phyloP scores from a whole-genome alignment of 1,140 invertebrate species.

The Cardiocondyla obscurior region DNA sequence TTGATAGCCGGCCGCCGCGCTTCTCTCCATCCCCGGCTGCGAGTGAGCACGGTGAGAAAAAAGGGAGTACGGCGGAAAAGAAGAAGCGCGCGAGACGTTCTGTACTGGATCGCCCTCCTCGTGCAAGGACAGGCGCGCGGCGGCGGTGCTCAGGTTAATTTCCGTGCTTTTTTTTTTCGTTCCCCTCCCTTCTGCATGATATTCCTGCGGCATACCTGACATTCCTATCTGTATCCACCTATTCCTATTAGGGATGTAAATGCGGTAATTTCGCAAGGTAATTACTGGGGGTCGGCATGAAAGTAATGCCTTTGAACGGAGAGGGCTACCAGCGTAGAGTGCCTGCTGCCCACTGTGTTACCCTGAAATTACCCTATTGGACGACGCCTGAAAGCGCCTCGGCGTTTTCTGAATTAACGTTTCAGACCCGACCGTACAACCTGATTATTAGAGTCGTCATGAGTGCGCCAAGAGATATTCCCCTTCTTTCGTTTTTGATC shows the following conservation, averaged over 20 bases:
- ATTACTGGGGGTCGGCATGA: conserved; percentile 73
- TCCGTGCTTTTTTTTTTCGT: conserved; percentile 45
- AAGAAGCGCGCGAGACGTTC: conserved; percentile 41
- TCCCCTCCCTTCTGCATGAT: conserved; percentile 60
- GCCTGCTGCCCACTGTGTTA: conserved; percentile 64
- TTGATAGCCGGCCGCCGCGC: conserved; percentile 57
- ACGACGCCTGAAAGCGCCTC: conserved; percentile 64
- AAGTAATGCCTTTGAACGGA: conserved; percentile 75
- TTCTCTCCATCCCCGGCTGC: conserved; percentile 7
- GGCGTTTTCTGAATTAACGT: conserved; percentile 66
- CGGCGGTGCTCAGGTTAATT: conserved; percentile 71
- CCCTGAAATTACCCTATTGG: conserved; percentile 71
- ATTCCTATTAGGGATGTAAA: conserved; percentile 80
- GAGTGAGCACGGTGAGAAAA: conserved; percentile 32
- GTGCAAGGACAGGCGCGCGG: conserved; percentile 68
- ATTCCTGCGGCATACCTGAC: conserved; percentile 70
- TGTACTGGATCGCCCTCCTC: conserved; percentile 59
- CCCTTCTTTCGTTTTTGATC: conserved; percentile 33
- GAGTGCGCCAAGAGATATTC: conserved; percentile 37
- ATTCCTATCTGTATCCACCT: conserved; percentile 77
- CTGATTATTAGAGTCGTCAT: conserved; percentile 55
- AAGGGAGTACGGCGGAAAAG: neutral
- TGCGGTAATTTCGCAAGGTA: conserved; percentile 77
- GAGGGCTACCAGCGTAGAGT: conserved; percentile 48
- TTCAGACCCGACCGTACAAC: conserved; percentile 53